A percentile compares a stretch with the other conserved stretches of the same genome.
These are phyloP conservation scores for Platyrinchus mystaceus DNA, from an alignment of 2,797 vertebrate genomes.

Conservation along the genomic window DNA sequence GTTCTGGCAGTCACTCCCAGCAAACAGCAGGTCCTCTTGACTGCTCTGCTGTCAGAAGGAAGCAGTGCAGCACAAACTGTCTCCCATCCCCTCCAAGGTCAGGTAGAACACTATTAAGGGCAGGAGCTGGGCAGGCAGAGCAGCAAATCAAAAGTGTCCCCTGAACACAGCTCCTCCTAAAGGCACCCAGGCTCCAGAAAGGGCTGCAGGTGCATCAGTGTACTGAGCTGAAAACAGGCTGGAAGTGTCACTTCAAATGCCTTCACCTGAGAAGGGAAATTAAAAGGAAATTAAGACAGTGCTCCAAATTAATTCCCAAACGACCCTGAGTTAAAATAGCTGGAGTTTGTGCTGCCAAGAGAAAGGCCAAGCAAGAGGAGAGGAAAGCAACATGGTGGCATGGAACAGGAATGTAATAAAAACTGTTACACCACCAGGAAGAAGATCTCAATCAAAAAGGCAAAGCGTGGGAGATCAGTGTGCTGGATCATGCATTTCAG, in stretches of 20 bases:
- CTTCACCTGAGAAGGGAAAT: background rate
- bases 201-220: background rate
- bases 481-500: background rate
- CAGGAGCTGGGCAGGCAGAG: background rate
- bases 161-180: background rate
- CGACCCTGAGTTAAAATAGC: background rate
- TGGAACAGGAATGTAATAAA: background rate
- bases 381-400: background rate
- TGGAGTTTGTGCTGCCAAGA: background rate
- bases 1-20: background rate
- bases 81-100: background rate
- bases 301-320: background rate
- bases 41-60: background rate
- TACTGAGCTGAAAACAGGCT: background rate
- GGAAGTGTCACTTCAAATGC: background rate
- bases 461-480: background rate
- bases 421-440: background rate
- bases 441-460: background rate
- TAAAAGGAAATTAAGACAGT: background rate
- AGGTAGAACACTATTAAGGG: background rate
- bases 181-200: background rate
- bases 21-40: background rate
- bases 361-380: background rate
- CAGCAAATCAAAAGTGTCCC: background rate
- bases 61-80: background rate